A percentile compares a stretch with the other conserved stretches of the same genome.
Evolutionary conservation across 2,888 invertebrate genomes (phyloP).

Genomic region (Drosophila koepferae): DNA sequence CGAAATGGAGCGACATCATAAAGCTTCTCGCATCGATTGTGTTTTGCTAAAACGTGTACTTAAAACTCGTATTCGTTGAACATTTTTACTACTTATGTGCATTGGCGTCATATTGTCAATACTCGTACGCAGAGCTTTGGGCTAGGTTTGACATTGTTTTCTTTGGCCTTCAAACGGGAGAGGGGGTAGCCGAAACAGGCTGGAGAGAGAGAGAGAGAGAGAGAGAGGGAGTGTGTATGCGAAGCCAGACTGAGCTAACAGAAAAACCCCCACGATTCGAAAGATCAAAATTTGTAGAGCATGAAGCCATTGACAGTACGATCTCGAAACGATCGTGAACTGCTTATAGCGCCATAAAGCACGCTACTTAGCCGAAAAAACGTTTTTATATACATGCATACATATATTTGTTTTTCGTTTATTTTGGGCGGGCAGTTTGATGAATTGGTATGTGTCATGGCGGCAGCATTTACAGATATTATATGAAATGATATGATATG

Average conservation of each 20-base stretch:
- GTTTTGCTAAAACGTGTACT: neutral
- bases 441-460: constrained; percentile 34
- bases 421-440: constrained; percentile 38
- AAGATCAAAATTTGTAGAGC: constrained; percentile 26
- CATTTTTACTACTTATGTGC: constrained; percentile 2
- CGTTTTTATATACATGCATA: neutral
- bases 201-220: neutral
- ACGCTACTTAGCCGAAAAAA: constrained; percentile 29
- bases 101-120: constrained; percentile 38
- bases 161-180: constrained; percentile 31
- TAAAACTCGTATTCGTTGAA: constrained; percentile 10
- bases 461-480: neutral
- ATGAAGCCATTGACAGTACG: constrained; percentile 12
- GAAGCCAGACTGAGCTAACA: neutral
- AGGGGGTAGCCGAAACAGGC: neutral
- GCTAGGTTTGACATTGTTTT: constrained; percentile 34
- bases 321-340: constrained; percentile 33
- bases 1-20: constrained; percentile 13
- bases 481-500: constrained; percentile 3
- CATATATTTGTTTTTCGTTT: constrained; percentile 1
- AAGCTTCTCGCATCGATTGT: constrained; percentile 7
- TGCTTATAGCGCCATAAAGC: constrained; percentile 35
- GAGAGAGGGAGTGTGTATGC: neutral
- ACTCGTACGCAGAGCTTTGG: constrained; percentile 26
- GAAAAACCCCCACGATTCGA: constrained; percentile 26